These are phyloP conservation scores for Pogoniulus pusillus DNA, from an alignment of 2,797 vertebrate species.

Conservation along the genomic window DNA sequence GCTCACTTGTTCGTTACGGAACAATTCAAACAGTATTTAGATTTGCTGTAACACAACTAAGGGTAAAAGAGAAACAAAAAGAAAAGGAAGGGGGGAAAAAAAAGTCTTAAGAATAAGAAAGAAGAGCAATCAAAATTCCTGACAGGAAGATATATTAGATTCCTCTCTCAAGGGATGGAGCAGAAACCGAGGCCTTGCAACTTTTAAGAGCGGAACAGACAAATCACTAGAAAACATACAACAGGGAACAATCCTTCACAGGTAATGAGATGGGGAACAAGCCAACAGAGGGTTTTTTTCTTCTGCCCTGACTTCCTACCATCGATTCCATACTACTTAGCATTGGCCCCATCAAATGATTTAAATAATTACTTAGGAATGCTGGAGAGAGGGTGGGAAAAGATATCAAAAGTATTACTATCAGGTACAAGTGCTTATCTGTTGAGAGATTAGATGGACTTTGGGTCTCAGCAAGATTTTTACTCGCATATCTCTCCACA, in stretches of 20 bases:
- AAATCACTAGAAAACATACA: constrained; percentile 59
- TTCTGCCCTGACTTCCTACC: constrained; percentile 8
- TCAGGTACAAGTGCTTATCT: not conserved
- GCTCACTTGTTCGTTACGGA: not conserved
- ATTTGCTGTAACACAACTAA: not conserved
- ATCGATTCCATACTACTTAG: constrained; percentile 46
- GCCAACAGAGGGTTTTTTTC: not conserved
- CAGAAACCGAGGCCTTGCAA: constrained; percentile 29
- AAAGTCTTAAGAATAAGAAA: not conserved
- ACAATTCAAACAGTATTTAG: not conserved
- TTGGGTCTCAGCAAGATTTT: not conserved
- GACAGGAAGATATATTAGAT: constrained; percentile 50
- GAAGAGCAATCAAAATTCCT: constrained; percentile 3
- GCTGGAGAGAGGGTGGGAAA: not conserved
- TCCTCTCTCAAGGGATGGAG: not conserved
- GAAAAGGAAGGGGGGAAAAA: not conserved
- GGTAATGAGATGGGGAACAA: constrained; percentile 51
- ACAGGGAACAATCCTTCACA: constrained; percentile 57
- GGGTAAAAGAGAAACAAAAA: not conserved
- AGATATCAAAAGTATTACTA: not conserved
- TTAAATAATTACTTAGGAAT: not conserved
- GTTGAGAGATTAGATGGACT: not conserved
- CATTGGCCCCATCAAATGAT: constrained; percentile 6
- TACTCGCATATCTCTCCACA: not conserved
- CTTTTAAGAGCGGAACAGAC: constrained; percentile 40